Base-by-base conservation (phyloP, 2,888 invertebrate species). In the Dexiosoma caninum region DNA sequence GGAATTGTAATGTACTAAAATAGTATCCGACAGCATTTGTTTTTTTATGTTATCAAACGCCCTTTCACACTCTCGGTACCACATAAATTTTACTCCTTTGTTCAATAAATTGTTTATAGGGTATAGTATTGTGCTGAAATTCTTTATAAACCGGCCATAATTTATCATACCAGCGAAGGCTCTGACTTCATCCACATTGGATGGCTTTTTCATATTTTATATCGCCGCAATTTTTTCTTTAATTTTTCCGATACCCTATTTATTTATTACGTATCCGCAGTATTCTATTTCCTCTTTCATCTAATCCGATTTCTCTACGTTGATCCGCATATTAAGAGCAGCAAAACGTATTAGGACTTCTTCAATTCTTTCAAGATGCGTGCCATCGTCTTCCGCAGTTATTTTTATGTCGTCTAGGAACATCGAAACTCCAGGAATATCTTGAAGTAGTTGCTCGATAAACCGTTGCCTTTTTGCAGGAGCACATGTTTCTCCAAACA, bases 381-480 rank as follows among this genome's bases (percentile, higher is more conserved):
- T 49, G 23, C 82, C 51, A 35, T 85, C 84, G 69, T 79, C 78
- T 14, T 44, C 32, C 30, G 82, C 84, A 37, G 83, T 84, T 35
- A 84, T 83, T 80, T 49, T 49, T 6, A 49, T 49, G 27, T 49
- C 49, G 66, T 86, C 85, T n/a, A 85, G 62, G 72, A 85, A 86
- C 8, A 84, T 82, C 14, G 80, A 75, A 7, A 85, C 84, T 5
- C 86, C 86, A 14, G 80, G 75, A 35, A 86, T 84, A n/a, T 82
- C 84, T 21, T 78, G 71, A 9, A 86, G 37, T 12, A 85, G 69
- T 37, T 83, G 76, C 78, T 86, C 85, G 59, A 88, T 85, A 62
- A 80, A 67, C 14, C 85, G 53, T 83, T 88, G 86, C 83, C 84
- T 88, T 42, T 84, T 84, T 5, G 86, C 86, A 4, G 88, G 86